Evolutionary conservation across 2,888 invertebrate genomes (phyloP).

Genomic region (Pseudoips prasinana): DNA sequence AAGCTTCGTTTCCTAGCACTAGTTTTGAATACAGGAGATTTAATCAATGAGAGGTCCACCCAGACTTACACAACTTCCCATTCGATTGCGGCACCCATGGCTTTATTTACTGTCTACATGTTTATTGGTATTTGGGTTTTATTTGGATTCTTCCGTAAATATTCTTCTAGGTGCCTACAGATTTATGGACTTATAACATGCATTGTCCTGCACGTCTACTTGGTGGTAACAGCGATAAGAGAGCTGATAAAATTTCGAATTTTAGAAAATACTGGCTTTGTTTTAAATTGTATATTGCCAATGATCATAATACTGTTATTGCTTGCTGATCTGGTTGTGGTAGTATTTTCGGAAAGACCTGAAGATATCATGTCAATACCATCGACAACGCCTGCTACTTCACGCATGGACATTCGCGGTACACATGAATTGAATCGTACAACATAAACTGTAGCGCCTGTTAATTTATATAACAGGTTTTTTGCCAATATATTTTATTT

Average conservation of each 20-base stretch:
- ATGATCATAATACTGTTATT: slow-evolving; percentile 48
- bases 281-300: slow-evolving; percentile 56
- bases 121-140: slow-evolving; percentile 45
- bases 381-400: background rate
- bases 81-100: slow-evolving; percentile 49
- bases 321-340: slow-evolving; percentile 46
- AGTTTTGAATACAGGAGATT: slow-evolving; percentile 51
- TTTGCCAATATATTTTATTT: too few species aligned
- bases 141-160: slow-evolving; percentile 26
- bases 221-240: background rate
- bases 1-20: slow-evolving; percentile 50
- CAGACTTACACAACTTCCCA: slow-evolving; percentile 44
- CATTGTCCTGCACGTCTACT: slow-evolving; percentile 35
- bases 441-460: too few species aligned
- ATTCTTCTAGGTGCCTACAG: slow-evolving; percentile 48
- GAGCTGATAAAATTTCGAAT: background rate
- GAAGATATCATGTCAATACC: background rate
- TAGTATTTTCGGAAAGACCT: slow-evolving; percentile 41
- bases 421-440: too few species aligned
- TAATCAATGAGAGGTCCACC: slow-evolving; percentile 57
- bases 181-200: slow-evolving; percentile 49
- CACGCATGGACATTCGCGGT: background rate
- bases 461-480: too few species aligned
- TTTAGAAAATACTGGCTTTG: slow-evolving; percentile 31
- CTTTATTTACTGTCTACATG: slow-evolving; percentile 50